These are phyloP conservation scores for Lasioglossum albipes DNA, from an alignment of 1,140 invertebrate species.

Conservation along the genomic window DNA sequence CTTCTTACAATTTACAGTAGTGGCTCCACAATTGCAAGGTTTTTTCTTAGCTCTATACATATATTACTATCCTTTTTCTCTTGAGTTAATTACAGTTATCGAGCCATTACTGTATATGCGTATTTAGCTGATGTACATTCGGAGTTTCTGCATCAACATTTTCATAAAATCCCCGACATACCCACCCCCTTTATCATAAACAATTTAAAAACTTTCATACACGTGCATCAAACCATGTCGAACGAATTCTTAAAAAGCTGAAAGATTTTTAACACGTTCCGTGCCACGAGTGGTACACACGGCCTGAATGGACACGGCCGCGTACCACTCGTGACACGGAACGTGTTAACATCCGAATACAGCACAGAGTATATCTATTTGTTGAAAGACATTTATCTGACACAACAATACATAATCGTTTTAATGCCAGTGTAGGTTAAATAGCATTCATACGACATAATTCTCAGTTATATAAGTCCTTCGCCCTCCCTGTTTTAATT, in stretches of 20 bases:
- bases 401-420: constrained; percentile 46
- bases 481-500: constrained; percentile 9
- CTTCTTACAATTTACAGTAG: constrained; percentile 16
- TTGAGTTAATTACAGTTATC: too few species aligned
- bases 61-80: too few species aligned
- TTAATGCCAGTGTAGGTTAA: constrained; percentile 50
- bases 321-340: too few species aligned
- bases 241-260: neutral
- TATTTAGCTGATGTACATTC: constrained; percentile 19
- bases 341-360: constrained; percentile 23
- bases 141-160: constrained; percentile 25
- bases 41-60: too few species aligned
- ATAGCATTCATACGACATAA: constrained; percentile 36
- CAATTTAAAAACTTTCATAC: constrained; percentile 20
- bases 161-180: constrained; percentile 13
- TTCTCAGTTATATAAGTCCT: constrained; percentile 8
- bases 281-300: too few species aligned
- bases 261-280: constrained; percentile 40
- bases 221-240: constrained; percentile 24
- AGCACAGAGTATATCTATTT: constrained; percentile 46
- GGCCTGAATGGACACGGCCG: too few species aligned
- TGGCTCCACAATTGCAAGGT: too few species aligned
- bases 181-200: constrained; percentile 12
- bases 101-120: neutral
- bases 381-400: constrained; percentile 43